Evolutionary conservation across 2,113 vertebrate species (phyloP), one percentile per base, ranked within the genome.

Genomic region (Spilogale gracilis): DNA sequence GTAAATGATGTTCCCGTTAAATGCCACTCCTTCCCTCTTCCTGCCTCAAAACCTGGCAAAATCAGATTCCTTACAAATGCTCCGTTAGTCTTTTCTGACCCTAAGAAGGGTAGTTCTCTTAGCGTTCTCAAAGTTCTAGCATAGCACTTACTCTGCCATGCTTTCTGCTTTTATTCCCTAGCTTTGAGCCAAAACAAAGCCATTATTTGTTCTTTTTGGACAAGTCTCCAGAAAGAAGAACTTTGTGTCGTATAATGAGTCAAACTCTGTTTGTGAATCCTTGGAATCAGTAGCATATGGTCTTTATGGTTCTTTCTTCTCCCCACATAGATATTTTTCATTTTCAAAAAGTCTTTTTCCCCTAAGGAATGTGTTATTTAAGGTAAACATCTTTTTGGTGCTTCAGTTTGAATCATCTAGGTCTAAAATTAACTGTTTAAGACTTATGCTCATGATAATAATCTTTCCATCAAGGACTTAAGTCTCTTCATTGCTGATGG

Each of bases 181-280:
- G 21, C 27, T 93, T 83, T 89, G 65, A 93, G 60, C 78, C 67
- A 67, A 78, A 85, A 69, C 50, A 79, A 61, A 78, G 71, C 84
- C 38, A 18, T 89, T 85, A 78, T 91, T 73, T 97, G 48, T 48
- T 78, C 67, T 90, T 76, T 54, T n/a, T 73, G 61, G 32, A 83
- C 45, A 65, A 65, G 63, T 67, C 21, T 30, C 56, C 50, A 18
- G 56, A 76, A 69, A 63, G 45, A 54, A 52, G 21, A 50, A 65
- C 60, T 89, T 90, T 91, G 90, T 82, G 25, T n/a, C n/a, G 2
- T 73, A 14, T n/a, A 63, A 30, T 38, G 11, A 95, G 67, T 65
- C 60, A 89, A 94, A 82, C 32, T 63, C 60, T 80, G 10, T 94
- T 88, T 63, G 83, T 63, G 83, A 96, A 56, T 79, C 43, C 61